These are phyloP conservation scores for Mirounga angustirostris DNA, from an alignment of 2,113 vertebrate species.

Conservation along the genomic window DNA sequence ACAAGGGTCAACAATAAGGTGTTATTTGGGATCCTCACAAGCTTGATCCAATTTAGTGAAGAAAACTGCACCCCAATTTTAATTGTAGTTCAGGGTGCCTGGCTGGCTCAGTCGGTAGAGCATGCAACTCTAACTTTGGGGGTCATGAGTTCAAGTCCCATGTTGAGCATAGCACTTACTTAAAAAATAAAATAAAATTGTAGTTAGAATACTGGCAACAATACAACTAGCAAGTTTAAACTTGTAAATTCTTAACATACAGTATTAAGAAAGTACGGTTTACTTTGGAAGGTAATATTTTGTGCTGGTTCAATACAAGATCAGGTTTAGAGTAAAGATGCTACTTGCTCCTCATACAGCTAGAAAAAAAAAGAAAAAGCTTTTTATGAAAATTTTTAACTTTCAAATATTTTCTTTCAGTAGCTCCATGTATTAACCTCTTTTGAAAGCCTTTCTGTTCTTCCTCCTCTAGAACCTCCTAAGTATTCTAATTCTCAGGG, in stretches of 20 bases:
- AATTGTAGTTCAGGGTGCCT: conserved; percentile 21
- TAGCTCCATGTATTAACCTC: conserved; percentile 23
- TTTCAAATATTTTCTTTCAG: conserved; percentile 46
- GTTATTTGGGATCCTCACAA: not conserved
- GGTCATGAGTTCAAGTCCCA: not conserved
- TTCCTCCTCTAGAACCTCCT: not conserved
- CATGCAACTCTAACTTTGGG: not conserved
- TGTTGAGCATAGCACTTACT: not conserved
- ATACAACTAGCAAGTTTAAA: conserved; percentile 45
- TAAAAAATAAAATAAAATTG: conserved; percentile 51
- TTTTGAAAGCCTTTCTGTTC: conserved; percentile 28
- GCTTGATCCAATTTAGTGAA: not conserved
- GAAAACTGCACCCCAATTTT: conserved; percentile 54
- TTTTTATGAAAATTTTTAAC: not conserved
- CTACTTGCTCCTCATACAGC: not conserved
- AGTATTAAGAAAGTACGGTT: conserved; percentile 41
- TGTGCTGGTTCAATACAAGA: conserved; percentile 41
- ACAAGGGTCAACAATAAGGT: conserved; percentile 15
- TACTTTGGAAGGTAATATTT: conserved; percentile 43
- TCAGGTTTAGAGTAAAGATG: conserved; percentile 29
- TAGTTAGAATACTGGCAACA: conserved; percentile 26
- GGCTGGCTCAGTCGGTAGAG: not conserved
- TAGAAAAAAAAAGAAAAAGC: not conserved
- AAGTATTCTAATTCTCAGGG: conserved; percentile 64
- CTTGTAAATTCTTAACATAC: conserved; percentile 40